These are phyloP conservation scores for Streptopelia turtur DNA, from an alignment of 2,797 vertebrate genomes.

Conservation along the genomic window DNA sequence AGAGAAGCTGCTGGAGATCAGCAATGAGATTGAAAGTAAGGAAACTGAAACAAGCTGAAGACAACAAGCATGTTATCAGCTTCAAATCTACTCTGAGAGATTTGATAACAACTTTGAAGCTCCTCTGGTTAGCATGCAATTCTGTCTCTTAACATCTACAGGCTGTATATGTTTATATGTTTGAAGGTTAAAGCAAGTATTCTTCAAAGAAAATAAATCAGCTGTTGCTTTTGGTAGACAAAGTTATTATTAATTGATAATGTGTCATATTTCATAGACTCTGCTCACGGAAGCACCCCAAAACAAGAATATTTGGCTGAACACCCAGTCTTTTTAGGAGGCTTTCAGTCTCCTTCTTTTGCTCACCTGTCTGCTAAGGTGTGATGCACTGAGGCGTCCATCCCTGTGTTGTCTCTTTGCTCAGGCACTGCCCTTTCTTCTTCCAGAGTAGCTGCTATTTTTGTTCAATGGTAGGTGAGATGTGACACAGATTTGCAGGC, in stretches of 20 bases:
- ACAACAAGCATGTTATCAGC: conserved; percentile 16
- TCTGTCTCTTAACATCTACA: neutral
- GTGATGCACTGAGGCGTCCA: neutral
- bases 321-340: neutral
- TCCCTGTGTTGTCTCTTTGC: neutral
- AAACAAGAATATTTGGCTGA: neutral
- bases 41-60: conserved; percentile 50
- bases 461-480: neutral
- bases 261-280: neutral
- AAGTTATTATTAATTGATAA: neutral
- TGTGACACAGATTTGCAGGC: neutral
- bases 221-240: neutral
- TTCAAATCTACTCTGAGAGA: conserved; percentile 10
- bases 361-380: neutral
- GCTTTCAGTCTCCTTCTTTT: neutral
- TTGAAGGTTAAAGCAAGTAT: neutral
- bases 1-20: conserved; percentile 63
- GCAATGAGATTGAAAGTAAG: conserved; percentile 37
- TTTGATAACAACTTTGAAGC: conserved; percentile 53
- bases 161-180: neutral
- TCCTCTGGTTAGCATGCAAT: neutral
- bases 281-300: neutral
- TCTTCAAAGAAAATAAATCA: neutral
- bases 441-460: neutral
- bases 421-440: fast-evolving